Evolutionary conservation across 2,797 vertebrate species (phyloP).

Genomic region (Ctenochaetus hawaiiensis): DNA sequence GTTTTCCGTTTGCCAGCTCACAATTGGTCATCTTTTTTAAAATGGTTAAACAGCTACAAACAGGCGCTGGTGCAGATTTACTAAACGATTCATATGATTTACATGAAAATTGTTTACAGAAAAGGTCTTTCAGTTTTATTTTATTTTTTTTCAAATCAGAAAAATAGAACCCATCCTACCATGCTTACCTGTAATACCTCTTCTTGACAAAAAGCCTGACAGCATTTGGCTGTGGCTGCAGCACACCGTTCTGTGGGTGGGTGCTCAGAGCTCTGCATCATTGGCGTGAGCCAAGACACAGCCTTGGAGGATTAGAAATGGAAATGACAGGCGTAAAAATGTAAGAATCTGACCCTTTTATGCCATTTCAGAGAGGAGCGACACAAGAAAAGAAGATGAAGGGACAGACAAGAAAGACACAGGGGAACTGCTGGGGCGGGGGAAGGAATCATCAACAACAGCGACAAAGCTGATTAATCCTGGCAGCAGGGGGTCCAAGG

Average conservation of each 20-base stretch:
- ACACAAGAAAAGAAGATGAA: slow-evolving; percentile 30
- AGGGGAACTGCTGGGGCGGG: slow-evolving; percentile 25
- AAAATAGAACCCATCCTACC: slow-evolving; percentile 3
- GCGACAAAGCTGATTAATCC: slow-evolving; percentile 61
- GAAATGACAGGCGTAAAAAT: slow-evolving; percentile 66
- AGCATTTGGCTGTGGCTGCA: slow-evolving; percentile 45
- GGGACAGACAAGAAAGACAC: slow-evolving; percentile 25
- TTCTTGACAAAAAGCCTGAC: slow-evolving; percentile 39
- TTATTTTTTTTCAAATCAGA: not conserved
- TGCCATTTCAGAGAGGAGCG: slow-evolving; percentile 58
- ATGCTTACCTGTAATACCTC: slow-evolving; percentile 35
- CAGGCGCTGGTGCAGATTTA: not conserved
- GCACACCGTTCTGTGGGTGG: slow-evolving; percentile 54
- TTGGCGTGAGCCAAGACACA: slow-evolving; percentile 57
- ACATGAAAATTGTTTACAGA: not conserved
- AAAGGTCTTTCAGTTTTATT: not conserved
- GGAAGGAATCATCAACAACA: slow-evolving; percentile 44
- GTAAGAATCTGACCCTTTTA: slow-evolving; percentile 67
- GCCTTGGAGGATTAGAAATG: slow-evolving; percentile 70
- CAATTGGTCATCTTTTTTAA: not conserved
- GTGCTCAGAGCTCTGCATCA: slow-evolving; percentile 42
- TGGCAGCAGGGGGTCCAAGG: slow-evolving; percentile 47
- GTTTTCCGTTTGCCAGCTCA: not conserved
- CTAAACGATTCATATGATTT: not conserved
- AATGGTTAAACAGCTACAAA: not conserved